These are phyloP conservation scores for Cremastinae sp. DNA, from an alignment of 2,888 invertebrate genomes.

Conservation along the genomic window DNA sequence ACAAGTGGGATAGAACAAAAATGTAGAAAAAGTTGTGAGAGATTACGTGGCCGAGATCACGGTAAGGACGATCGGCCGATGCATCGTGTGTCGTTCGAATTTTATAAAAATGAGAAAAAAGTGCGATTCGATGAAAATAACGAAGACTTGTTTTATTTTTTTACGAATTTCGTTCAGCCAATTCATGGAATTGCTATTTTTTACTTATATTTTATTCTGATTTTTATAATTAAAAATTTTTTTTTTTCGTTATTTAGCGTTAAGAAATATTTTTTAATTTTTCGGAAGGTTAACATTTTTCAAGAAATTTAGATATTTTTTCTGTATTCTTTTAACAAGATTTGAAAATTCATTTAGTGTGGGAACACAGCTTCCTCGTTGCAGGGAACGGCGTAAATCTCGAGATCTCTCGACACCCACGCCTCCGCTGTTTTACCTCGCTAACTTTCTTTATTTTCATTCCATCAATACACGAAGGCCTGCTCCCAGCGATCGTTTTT, in stretches of 20 bases:
- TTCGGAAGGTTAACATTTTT: background rate
- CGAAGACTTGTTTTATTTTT: too few species aligned
- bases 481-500: slow-evolving; percentile 6
- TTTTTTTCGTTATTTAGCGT: too few species aligned
- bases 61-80: background rate
- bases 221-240: too few species aligned
- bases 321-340: background rate
- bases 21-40: slow-evolving; percentile 20
- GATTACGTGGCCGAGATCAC: slow-evolving; percentile 1
- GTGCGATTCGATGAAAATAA: background rate
- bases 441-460: slow-evolving; percentile 46
- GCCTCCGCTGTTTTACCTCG: slow-evolving; percentile 18
- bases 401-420: slow-evolving; percentile 25
- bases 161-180: too few species aligned
- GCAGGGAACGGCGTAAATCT: slow-evolving; percentile 20
- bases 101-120: background rate
- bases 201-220: too few species aligned
- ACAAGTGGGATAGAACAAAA: slow-evolving; percentile 5
- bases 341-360: background rate
- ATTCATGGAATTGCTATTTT: too few species aligned
- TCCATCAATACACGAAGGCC: slow-evolving; percentile 24
- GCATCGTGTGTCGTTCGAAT: background rate
- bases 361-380: slow-evolving; percentile 7
- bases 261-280: background rate
- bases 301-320: background rate